Conservation (phyloP, 1,140 invertebrate species). For the Calliopsis andreniformis region DNA sequence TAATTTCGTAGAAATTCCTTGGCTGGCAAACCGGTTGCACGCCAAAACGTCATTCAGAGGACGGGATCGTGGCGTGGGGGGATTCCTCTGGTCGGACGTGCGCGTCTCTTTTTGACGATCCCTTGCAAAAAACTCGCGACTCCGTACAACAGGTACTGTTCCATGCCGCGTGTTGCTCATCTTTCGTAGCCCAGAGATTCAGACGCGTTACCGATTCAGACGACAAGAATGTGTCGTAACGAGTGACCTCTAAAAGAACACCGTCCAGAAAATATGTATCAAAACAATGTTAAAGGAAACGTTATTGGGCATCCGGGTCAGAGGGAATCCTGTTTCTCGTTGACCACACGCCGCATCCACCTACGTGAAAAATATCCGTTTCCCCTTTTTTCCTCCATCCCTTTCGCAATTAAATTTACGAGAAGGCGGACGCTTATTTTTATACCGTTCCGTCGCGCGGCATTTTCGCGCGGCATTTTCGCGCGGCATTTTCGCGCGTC, state of each 20-base stretch:
- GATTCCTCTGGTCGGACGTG: not conserved
- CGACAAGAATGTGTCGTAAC: constrained; percentile 1
- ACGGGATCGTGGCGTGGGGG: not conserved
- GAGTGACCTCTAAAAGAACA: not conserved
- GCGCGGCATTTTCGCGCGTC: too few species aligned
- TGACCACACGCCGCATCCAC: not conserved
- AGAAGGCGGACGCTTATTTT: constrained; percentile 10
- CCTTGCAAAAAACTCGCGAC: constrained; percentile 16
- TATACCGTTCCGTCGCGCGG: not conserved
- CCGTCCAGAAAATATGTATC: not conserved
- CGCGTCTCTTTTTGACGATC: constrained; percentile 6
- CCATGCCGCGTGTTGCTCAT: not conserved
- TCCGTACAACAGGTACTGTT: constrained; percentile 41
- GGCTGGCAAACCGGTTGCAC: constrained; percentile 44
- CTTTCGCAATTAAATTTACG: constrained; percentile 18
- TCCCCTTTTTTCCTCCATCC: not conserved
- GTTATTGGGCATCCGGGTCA: not conserved
- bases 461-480: not conserved
- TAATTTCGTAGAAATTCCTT: constrained; percentile 52
- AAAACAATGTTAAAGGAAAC: constrained; percentile 15
- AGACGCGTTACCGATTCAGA: not conserved
- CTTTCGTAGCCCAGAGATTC: not conserved
- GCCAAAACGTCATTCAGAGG: constrained; percentile 43
- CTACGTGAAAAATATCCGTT: not conserved
- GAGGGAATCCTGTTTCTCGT: constrained; percentile 3